Evolutionary conservation across 2,113 vertebrate genomes (phyloP).

Genomic region (Nicator chloris): DNA sequence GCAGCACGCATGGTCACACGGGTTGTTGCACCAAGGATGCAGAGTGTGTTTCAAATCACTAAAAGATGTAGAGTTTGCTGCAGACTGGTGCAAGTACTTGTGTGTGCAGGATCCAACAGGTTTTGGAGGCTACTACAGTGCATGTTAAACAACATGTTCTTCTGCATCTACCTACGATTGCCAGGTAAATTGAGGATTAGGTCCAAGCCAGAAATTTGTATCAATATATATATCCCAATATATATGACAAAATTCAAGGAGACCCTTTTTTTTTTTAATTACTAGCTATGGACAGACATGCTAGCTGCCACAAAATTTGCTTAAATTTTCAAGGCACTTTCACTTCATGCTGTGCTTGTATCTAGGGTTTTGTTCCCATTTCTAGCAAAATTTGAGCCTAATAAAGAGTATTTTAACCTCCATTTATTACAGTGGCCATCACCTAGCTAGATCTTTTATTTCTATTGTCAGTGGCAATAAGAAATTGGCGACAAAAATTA

Average conservation of each 20-base stretch:
- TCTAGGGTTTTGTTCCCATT: background rate
- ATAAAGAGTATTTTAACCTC: background rate
- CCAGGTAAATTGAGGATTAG: background rate
- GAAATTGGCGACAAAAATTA: background rate
- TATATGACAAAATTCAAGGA: background rate
- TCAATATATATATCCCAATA: background rate
- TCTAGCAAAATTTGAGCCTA: background rate
- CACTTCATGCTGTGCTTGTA: background rate
- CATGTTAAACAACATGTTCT: background rate
- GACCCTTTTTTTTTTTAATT: background rate
- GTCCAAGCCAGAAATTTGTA: background rate
- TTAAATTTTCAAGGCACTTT: background rate
- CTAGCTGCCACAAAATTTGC: background rate
- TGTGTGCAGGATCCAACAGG: background rate
- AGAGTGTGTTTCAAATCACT: fast-evolving
- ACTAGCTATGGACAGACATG: background rate
- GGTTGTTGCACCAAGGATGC: too few relatives aligned
- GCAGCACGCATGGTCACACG: fast-evolving
- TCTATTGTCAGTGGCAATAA: background rate
- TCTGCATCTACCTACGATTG: background rate
- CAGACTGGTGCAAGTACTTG: background rate
- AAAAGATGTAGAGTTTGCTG: background rate
- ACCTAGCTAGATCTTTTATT: conserved; percentile 1
- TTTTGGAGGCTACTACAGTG: background rate
- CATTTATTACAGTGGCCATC: background rate